Evolutionary conservation across 2,888 invertebrate species (phyloP), one percentile per base, ranked within the genome.

Genomic region (Zele albiditarsus): DNA sequence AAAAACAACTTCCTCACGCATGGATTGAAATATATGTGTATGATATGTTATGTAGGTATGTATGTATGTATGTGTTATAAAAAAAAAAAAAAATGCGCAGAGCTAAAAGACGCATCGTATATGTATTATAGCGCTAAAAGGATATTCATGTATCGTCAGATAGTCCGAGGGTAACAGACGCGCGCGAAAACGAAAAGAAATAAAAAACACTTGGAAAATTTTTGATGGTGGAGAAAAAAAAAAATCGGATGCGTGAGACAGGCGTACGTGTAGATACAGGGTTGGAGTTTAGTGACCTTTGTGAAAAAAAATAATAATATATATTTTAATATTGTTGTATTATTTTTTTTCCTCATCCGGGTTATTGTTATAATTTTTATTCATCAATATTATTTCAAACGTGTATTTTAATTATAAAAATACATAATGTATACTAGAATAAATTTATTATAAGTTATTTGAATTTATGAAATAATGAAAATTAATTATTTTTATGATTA

Each of bases 101-200:
- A 46, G 60, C 49, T 67, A 69, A 65, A 71, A 67, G 70, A 72
- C 74, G 74, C 72, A 67, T 72, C 78, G 75, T 58, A 58, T 58
- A 68, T 75, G 76, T 73, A 70, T 77, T 78, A 76, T 72, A 57
- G 58, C 63, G 80, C 80, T 84, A 83, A 84, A 84, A 84, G 84
- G 84, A 82, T 83, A 84, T 82, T 81, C 83, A 81, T 84, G 84
- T 84, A 83, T 82, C 82, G 79, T 79, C 76, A 77, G 75, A 77
- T 77, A 78, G 79, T 79, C 78, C 75, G 79, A 74, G 77, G 77
- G 77, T 75, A 74, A 77, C 82, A 76, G 79, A 78, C 78, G 46
- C 33, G 62, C 62, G 16, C 14, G n/a, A 46, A n/a, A 20, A 20
- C n/a, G 28, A 2, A 27, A 53, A 66, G 38, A 67, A 58, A 68